A percentile compares a stretch with the other conserved stretches of the same genome.
phyloP scores from a whole-genome alignment of 2,888 invertebrate species.

The Ferrisia virgata region DNA sequence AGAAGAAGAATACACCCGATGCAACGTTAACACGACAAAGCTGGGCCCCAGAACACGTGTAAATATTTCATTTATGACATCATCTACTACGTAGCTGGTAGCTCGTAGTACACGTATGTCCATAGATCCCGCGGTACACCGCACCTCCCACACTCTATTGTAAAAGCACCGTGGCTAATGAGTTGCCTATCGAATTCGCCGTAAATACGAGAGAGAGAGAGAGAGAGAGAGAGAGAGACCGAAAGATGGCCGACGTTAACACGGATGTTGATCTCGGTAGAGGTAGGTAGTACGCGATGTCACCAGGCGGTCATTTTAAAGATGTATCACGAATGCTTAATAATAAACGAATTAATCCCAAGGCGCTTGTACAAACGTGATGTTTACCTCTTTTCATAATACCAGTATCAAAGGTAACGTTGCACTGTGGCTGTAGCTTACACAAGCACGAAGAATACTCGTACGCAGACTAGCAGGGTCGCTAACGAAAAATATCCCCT shows the following conservation, averaged over 20 bases:
- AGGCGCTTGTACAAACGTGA: background rate
- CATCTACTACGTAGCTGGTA: background rate
- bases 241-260: background rate
- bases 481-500: background rate
- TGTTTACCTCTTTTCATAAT: constrained; percentile 6
- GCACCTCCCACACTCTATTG: background rate
- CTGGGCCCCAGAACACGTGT: background rate
- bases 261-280: background rate
- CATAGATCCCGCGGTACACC: too few species aligned
- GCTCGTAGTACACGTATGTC: background rate
- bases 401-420: constrained; percentile 15
- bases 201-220: background rate
- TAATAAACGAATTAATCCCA: constrained; percentile 8
- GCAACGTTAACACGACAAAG: background rate
- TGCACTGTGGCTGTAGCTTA: too few species aligned
- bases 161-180: background rate
- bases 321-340: constrained; percentile 10
- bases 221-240: too few species aligned
- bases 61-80: background rate
- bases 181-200: constrained; percentile 13
- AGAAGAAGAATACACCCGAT: too few species aligned
- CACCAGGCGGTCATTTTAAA: background rate
- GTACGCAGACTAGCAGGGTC: background rate
- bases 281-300: background rate
- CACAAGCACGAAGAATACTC: background rate